Evolutionary conservation across 2,797 vertebrate genomes (phyloP).

Genomic region (Lepus oiostolus): DNA sequence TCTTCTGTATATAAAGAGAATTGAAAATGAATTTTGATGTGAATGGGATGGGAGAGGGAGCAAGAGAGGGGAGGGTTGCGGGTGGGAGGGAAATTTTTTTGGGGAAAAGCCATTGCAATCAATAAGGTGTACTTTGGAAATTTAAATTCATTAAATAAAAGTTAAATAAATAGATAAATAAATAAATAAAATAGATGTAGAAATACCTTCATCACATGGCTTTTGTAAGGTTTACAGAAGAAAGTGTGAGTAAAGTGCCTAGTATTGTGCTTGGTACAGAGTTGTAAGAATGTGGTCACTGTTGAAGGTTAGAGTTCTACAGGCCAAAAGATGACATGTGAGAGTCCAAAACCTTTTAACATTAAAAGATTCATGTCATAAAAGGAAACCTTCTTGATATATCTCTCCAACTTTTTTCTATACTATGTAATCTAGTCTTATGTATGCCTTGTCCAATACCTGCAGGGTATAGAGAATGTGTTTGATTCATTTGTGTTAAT

Average conservation of each 20-base stretch:
- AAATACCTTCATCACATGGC: background rate
- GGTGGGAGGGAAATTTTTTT: background rate
- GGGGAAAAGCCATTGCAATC: no score
- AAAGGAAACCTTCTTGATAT: background rate
- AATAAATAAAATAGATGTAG: background rate
- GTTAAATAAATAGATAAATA: no score
- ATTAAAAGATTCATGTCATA: background rate
- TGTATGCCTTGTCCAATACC: conserved; percentile 18
- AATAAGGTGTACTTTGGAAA: no score
- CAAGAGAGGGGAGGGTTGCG: no score
- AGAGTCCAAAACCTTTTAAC: background rate
- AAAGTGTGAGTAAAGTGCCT: background rate
- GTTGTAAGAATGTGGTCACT: background rate
- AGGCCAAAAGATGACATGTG: background rate
- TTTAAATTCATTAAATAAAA: no score
- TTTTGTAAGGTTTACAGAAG: background rate
- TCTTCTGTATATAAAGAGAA: no score
- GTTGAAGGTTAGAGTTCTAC: background rate
- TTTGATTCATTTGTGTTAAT: conserved; percentile 66
- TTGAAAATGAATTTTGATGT: no score
- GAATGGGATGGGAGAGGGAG: no score
- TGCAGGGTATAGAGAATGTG: conserved; percentile 43
- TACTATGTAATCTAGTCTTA: background rate
- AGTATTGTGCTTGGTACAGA: background rate
- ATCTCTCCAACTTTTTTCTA: conserved; percentile 20